Base-by-base conservation (phyloP, 30 jellyfish, hydroid and myxozoan species). In the Sanderia malayensis region DNA sequence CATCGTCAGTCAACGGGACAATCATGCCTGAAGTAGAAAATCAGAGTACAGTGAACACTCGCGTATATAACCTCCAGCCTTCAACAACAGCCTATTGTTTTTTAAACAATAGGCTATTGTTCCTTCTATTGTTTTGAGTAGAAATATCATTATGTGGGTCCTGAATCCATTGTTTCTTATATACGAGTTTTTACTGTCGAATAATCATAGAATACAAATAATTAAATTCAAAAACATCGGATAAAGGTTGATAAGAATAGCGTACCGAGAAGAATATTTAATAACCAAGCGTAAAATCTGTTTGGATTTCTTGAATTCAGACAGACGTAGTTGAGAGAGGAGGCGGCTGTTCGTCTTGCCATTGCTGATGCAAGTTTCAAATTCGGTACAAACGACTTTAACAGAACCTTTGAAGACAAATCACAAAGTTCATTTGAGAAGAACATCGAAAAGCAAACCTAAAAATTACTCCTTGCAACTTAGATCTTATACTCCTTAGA, bases 11-110 rank as follows among this genome's bases (percentile, higher is more conserved):
- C 60, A 92, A 70, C 3, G 98, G 98, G 0, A 86, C 90, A 41
- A 92, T 78, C 88, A 75, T 55, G 8, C 98, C 98, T 90, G 27
- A n/a, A n/a, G n/a, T n/a, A n/a, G n/a, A n/a, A n/a, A n/a, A n/a
- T n/a, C n/a, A n/a, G n/a, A n/a, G n/a, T n/a, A n/a, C n/a, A n/a
- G n/a, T n/a, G n/a, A n/a, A n/a, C n/a, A n/a, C n/a, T n/a, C n/a
- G n/a, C n/a, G n/a, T n/a, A n/a, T n/a, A n/a, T n/a, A n/a, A n/a
- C n/a, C n/a, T n/a, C n/a, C n/a, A n/a, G n/a, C n/a, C n/a, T n/a
- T 41, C 8, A 41, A 41, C 15, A 15, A 41, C 15, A 6, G 55
- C 15, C 15, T 41, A 6, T 41, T 41, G 55, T 41, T 41, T 41
- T 41, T 6, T 41, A n/a, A n/a, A n/a, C n/a, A n/a, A n/a, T n/a